These are phyloP conservation scores for Pteronura brasiliensis DNA, from an alignment of 2,113 vertebrate genomes.

Conservation along the genomic window DNA sequence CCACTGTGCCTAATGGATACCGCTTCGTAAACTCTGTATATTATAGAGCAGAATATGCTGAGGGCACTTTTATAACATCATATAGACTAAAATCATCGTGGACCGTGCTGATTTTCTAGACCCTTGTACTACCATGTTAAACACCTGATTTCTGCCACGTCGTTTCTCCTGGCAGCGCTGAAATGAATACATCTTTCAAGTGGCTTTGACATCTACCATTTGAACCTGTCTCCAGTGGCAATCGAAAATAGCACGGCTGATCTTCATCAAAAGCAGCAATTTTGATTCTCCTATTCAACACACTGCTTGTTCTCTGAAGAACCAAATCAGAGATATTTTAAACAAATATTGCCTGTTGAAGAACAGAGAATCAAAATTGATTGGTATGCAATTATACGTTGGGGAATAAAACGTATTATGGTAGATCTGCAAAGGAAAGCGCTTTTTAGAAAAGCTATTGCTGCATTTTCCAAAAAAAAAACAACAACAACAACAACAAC, in stretches of 20 bases:
- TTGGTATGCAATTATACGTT: neutral
- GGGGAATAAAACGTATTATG: neutral
- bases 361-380: constrained; percentile 17
- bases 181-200: neutral
- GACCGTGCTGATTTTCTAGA: too few species aligned
- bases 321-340: constrained; percentile 15
- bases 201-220: neutral
- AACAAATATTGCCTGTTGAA: neutral
- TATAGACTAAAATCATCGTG: neutral
- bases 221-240: neutral
- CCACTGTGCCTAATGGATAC: rapidly evolving
- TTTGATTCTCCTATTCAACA: neutral
- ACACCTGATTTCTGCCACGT: neutral
- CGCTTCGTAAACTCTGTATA: neutral
- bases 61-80: neutral
- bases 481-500: too few species aligned
- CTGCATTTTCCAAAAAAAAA: neutral
- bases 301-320: neutral
- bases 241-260: rapidly evolving
- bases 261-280: neutral
- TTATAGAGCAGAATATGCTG: neutral
- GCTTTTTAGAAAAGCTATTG: neutral
- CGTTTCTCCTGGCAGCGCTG: too few species aligned
- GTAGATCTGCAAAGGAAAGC: neutral
- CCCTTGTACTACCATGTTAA: neutral